Evolutionary conservation across 2,797 vertebrate genomes (phyloP).

Genomic region (Bradypodion ventrale): DNA sequence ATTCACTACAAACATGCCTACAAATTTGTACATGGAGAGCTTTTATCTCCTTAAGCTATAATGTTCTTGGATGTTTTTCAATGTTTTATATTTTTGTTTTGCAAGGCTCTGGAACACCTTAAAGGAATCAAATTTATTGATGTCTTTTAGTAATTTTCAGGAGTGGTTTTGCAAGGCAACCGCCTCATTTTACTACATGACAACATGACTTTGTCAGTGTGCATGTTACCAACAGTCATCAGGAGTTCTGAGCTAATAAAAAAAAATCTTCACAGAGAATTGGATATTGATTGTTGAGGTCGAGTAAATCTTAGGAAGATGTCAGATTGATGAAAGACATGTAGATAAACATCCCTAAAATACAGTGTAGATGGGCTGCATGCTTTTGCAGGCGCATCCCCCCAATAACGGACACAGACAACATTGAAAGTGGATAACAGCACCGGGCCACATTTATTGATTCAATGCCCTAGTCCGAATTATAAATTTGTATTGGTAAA

Average conservation of each 20-base stretch:
- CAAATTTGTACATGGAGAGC: neutral
- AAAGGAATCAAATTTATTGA: conserved; percentile 14
- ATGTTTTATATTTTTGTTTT: conserved; percentile 17
- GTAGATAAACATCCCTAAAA: conserved; percentile 1
- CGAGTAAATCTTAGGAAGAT: conserved; percentile 14
- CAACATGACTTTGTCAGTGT: conserved; percentile 2
- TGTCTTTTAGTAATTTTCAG: conserved; percentile 14
- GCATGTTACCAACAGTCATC: neutral
- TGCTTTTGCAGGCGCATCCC: too few species aligned
- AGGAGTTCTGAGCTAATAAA: conserved; percentile 18
- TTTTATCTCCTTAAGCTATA: neutral
- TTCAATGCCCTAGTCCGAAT: too few species aligned
- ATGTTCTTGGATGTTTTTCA: conserved; percentile 16
- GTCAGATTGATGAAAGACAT: conserved; percentile 21
- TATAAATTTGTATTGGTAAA: too few species aligned
- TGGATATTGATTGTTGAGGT: conserved; percentile 27
- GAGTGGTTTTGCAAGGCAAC: conserved; percentile 14
- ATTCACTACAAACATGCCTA: neutral
- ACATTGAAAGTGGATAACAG: too few species aligned
- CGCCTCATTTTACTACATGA: neutral
- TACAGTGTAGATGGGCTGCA: neutral
- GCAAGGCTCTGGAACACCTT: conserved; percentile 1
- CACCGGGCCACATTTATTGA: too few species aligned
- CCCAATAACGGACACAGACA: too few species aligned
- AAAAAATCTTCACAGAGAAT: conserved; percentile 2